These are phyloP conservation scores for Mesocentrotus franciscanus DNA, from an alignment of 53 echinoderm and acorn worm species.

Conservation along the genomic window DNA sequence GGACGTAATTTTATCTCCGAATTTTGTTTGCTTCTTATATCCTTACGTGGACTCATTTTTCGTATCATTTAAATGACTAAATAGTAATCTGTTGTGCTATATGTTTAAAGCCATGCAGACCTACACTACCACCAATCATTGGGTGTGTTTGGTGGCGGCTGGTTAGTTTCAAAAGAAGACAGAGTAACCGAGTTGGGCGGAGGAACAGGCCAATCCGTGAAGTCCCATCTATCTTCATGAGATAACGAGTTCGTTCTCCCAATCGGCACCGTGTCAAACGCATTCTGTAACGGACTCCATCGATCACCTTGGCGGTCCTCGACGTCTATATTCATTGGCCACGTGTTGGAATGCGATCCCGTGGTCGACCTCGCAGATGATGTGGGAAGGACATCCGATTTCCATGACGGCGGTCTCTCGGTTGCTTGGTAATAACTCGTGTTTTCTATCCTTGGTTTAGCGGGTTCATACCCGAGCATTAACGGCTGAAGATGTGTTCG, in stretches of 20 bases:
- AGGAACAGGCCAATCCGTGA: not conserved
- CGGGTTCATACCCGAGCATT: not conserved
- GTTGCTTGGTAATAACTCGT: not conserved
- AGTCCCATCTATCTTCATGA: not conserved
- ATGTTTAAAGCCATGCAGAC: not conserved
- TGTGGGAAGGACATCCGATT: not conserved
- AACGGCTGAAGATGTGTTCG: slow-evolving; percentile 24
- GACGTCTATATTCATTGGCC: slow-evolving; percentile 1
- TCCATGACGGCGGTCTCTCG: not conserved
- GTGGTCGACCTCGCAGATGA: not conserved
- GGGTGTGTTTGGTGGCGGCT: slow-evolving; percentile 43
- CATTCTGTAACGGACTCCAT: slow-evolving; percentile 30
- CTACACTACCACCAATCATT: not conserved
- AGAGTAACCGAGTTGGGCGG: slow-evolving; percentile 45
- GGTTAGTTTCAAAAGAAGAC: not conserved
- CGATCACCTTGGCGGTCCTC: not conserved
- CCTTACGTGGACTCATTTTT: not conserved
- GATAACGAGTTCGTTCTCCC: not conserved
- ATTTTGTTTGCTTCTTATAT: too few species aligned
- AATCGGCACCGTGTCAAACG: not conserved
- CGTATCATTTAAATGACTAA: not conserved
- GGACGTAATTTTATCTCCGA: too few species aligned
- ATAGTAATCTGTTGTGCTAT: not conserved
- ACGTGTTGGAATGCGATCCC: not conserved
- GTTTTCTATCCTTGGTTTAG: not conserved